Evolutionary conservation across 2,797 vertebrate species (phyloP).

Genomic region (Coreius guichenoti): DNA sequence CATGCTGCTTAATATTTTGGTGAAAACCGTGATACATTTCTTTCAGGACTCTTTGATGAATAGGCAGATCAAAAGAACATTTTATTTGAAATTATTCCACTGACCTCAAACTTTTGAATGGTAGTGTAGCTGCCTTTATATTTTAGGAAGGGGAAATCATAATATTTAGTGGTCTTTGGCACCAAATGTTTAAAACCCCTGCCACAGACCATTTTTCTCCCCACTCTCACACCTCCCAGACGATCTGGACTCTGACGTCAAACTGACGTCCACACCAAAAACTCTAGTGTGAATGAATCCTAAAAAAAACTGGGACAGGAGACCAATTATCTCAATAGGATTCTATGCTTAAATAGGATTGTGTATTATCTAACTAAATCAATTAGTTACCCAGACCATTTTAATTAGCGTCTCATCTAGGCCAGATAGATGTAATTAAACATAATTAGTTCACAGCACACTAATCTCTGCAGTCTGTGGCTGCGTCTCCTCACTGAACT

Average conservation of each 20-base stretch:
- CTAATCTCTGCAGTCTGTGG: not conserved
- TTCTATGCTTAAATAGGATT: not conserved
- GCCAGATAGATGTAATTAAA: constrained; percentile 38
- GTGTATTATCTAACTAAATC: constrained; percentile 14
- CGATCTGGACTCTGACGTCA: not conserved
- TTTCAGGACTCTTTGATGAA: not conserved
- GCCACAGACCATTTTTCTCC: not conserved
- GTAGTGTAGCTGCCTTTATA: not conserved
- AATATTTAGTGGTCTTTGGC: not conserved
- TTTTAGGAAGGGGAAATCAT: not conserved
- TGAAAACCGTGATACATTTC: not conserved
- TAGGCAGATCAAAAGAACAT: not conserved
- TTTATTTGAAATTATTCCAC: not conserved
- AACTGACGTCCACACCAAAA: not conserved
- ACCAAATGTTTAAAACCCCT: not conserved
- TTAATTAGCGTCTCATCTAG: constrained; percentile 29
- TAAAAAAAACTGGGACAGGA: not conserved
- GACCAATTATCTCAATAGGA: constrained; percentile 5
- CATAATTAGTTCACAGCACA: constrained; percentile 1
- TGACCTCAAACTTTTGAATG: not conserved
- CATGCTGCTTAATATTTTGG: not conserved
- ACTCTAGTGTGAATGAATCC: not conserved
- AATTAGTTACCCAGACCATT: constrained; percentile 20
- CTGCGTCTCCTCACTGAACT: constrained; percentile 3
- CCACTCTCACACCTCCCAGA: not conserved